Base-by-base conservation (phyloP, 2,888 invertebrate genomes). In the Drosophila atroscutellata region DNA sequence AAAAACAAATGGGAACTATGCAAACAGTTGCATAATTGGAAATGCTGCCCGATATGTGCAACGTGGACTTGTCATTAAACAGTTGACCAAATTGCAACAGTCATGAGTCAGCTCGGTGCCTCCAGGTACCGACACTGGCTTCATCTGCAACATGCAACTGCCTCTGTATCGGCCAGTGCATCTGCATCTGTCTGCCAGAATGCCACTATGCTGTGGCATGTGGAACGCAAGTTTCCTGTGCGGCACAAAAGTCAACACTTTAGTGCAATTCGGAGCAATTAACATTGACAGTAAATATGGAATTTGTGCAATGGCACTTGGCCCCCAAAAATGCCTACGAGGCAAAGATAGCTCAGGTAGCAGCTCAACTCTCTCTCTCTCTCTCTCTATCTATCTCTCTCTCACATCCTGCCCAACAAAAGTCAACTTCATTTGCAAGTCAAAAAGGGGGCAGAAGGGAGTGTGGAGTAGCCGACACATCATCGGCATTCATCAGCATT, bases 281-380 rank as follows among this genome's bases (percentile, higher is more conserved):
- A 89, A 89, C 86, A 82, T 82, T 89, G 86, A 81, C 86, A 86
- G 86, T 89, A 86, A 86, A 86, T 86, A 86, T 86, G 86, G 86
- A 89, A 86, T 89, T 89, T 89, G 79, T 65, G 77, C 77, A 76
- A 69, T 70, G 71, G 60, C 76, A 67, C 60, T 67, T 52, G 57
- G 49, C 51, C 62, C 65, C 68, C 80, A 77, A 87, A 87, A 87
- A 85, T 86, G 89, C 89, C 86, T 87, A 80, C 81, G 60, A 77
- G 89, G 88, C 88, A 75, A 55, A 64, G 51, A 45, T 42, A 45
- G 63, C 72, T 32, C 74, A 50, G 45, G 69, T 72, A 57, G 42
- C 13, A 7, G 13, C 13, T 20, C 45, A 15, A 28, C 54, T 20
- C 4, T 13, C 32, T 7, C 28, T n/a, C 24, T 24, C 24, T 26